Evolutionary conservation across 2,888 invertebrate species (phyloP), one percentile per base, ranked within the genome.

Genomic region (Drosophila demipolita): DNA sequence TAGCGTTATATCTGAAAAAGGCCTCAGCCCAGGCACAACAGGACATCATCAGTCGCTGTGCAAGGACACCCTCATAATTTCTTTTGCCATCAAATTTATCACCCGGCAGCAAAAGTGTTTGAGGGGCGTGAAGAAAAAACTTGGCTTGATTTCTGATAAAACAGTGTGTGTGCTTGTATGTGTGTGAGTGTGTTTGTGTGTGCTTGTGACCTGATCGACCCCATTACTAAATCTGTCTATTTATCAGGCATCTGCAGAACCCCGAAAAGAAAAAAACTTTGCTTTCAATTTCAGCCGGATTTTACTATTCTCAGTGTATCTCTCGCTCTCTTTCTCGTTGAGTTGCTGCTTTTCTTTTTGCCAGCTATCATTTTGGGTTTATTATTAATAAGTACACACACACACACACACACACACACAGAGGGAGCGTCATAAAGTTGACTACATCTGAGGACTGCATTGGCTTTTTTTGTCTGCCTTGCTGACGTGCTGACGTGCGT

Each of bases 81-180:
- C 82, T 72, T 74, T 77, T 75, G 59, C 87, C 90, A 84, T 87
- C 89, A 89, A 86, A 90, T 86, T 90, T 86, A 86, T 86, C 91
- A 87, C 75, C 84, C 73, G 67, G 35, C 59, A 69, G 66, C 73
- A 83, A 75, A 79, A 71, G 62, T 72, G 61, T 62, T 54, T 64
- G 40, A n/a, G 54, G 17, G 90, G 87, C 77, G 90, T 86, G 90
- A 90, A 62, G 48, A 71, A 74, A 75, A 73, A 85, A 87, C 75
- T 87, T 90, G 75, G 70, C 90, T 88, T 88, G 91, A 90, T 90
- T 87, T 90, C 80, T 88, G 91, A 87, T 90, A 89, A 45, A 89
- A 82, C 78, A 82, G 86, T 75, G 83, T 82, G 77, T 79, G 79
- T 70, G 77, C 15, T 11, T 40, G 40, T 29, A 3, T 26, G 29